Conservation (phyloP, 2,888 invertebrate genomes). For the Matsumyia berberina region DNA sequence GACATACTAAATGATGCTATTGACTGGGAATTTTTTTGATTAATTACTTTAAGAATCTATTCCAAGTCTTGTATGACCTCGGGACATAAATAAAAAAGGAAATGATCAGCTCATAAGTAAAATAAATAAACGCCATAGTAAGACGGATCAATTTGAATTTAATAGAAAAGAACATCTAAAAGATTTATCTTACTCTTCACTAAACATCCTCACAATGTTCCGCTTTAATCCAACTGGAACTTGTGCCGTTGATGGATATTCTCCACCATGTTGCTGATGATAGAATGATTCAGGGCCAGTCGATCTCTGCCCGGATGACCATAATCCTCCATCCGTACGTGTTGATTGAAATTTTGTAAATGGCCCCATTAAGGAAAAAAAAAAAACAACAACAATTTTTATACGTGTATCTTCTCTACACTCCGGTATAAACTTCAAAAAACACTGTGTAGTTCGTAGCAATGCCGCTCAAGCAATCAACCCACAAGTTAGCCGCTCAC, state of each 20-base stretch:
- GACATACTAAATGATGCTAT: too few species aligned
- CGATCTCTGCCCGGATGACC: slow-evolving; percentile 44
- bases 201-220: slow-evolving; percentile 83
- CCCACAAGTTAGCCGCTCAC: background rate
- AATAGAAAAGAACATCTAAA: background rate
- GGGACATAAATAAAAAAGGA: too few species aligned
- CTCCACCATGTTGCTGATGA: slow-evolving; percentile 41
- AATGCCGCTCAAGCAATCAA: background rate
- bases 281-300: slow-evolving; percentile 49
- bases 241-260: slow-evolving; percentile 78
- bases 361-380: slow-evolving; percentile 52
- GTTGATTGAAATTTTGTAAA: slow-evolving; percentile 65
- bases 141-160: background rate
- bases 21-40: too few species aligned
- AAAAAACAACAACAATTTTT: too few species aligned
- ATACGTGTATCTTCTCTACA: slow-evolving; percentile 4
- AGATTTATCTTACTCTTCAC: slow-evolving; percentile 82
- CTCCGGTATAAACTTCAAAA: slow-evolving; percentile 20
- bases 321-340: slow-evolving; percentile 57
- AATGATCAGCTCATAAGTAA: too few species aligned
- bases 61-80: too few species aligned
- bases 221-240: slow-evolving; percentile 81
- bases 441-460: slow-evolving; percentile 3
- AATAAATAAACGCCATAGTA: too few species aligned
- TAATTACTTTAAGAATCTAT: too few species aligned